Base-by-base conservation (phyloP, 2,888 invertebrate species). In the Norana najaformis region DNA sequence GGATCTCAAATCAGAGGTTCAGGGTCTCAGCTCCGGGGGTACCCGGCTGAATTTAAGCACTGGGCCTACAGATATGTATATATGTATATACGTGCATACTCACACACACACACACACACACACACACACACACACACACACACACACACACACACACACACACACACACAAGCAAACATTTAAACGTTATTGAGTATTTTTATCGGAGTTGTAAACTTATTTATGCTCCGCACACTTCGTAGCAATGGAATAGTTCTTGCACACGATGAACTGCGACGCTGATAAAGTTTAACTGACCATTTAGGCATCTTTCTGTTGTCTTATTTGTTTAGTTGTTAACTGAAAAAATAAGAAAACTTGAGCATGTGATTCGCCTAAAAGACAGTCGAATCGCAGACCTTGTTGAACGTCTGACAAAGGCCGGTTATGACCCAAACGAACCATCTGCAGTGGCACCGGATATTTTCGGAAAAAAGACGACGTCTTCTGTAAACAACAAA, bases 101-200 rank as follows among this genome's bases (percentile, higher is more conserved):
- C 36, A 91, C 88, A 91, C 88, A 91, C 89, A 89, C 53, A 89
- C 89, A 91, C 53, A 91, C 37, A 91, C 88, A 91, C 88, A 91
- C 36, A 91, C 88, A 89, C 47, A 91, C 89, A 89, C 39, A 88
- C 53, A 91, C 37, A 88, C 6, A 47, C 37, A 89, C 37, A 39
- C 38, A 89, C 37, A 89, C 38, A 89, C 37, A 39, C 5, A 38
- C 47, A 38, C 23, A 41, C 47, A 18, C 16, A 41, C 41, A 38
- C 47, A 41, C 13, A 6, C 8, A 41, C 23, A 39, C 41, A 39
- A 8, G 37, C 41, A 41, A 39, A 11, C 16, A 82, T 34, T 1
- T 82, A 30, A 34, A 41, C 41, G 13, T 41, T 13, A 39, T 13
- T 39, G 39, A 39, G 13, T 39, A 13, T 39, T 39, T 39, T 6